Evolutionary conservation across 2,888 invertebrate species (phyloP).

Genomic region (Onthophagus sagittarius): DNA sequence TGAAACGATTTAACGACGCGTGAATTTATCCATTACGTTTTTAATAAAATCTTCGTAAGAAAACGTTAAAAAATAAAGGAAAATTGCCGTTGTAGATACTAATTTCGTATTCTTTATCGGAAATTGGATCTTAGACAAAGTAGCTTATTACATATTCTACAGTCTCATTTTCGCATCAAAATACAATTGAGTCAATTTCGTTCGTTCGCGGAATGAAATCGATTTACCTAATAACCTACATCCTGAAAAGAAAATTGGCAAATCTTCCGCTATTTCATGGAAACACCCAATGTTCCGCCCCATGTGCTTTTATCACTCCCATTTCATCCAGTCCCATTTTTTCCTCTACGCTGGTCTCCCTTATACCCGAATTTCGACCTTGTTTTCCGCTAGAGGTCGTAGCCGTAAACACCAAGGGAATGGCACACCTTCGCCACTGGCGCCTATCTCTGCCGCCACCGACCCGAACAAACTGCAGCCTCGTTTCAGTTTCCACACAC

Average conservation of each 20-base stretch:
- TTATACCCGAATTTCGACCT: background rate
- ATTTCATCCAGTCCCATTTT: background rate
- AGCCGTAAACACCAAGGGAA: background rate
- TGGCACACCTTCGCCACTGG: background rate
- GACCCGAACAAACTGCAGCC: background rate
- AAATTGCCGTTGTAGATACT: background rate
- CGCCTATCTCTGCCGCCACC: background rate
- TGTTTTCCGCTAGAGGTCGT: background rate
- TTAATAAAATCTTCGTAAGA: no score
- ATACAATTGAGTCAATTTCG: background rate
- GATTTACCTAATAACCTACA: background rate
- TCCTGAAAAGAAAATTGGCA: background rate
- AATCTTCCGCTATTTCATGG: background rate
- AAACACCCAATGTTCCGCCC: background rate
- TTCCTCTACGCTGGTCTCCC: background rate
- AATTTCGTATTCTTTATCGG: background rate
- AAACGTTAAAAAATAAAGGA: no score
- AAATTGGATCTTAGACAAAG: background rate
- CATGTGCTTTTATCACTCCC: background rate
- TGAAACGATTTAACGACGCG: no score
- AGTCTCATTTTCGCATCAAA: background rate
- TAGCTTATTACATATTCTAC: background rate
- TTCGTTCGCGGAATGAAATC: background rate
- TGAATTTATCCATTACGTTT: no score
- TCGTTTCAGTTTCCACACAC: constrained; percentile 29